Conservation (phyloP, 1,140 invertebrate species). For the Zaprionus ornatus region DNA sequence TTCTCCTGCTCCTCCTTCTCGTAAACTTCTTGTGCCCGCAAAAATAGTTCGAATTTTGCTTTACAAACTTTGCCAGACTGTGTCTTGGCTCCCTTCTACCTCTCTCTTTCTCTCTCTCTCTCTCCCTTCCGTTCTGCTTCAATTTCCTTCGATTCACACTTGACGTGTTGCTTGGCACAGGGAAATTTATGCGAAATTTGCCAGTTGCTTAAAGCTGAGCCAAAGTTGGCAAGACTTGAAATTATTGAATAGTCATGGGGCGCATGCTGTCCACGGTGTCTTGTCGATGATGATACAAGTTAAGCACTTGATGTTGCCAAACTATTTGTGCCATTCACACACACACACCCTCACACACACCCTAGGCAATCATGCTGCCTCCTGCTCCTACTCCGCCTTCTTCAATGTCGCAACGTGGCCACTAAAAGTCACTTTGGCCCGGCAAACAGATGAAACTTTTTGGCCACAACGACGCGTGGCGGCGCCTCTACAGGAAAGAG, state of each 20-base stretch:
- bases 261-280: neutral
- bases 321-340: slow-evolving; percentile 16
- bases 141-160: slow-evolving; percentile 1
- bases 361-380: neutral
- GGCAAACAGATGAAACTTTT: slow-evolving; percentile 36
- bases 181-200: slow-evolving; percentile 1
- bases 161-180: neutral
- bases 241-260: slow-evolving; percentile 16
- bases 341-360: too few species aligned
- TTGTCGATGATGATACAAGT: slow-evolving; percentile 17
- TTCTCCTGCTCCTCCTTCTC: neutral
- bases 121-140: neutral
- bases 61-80: neutral
- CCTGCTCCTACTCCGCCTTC: too few species aligned
- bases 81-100: neutral
- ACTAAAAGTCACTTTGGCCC: slow-evolving; percentile 36
- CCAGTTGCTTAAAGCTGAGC: neutral
- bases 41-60: neutral
- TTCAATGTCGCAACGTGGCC: slow-evolving; percentile 11
- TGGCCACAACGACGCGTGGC: slow-evolving; percentile 6
- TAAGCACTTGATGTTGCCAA: slow-evolving; percentile 35
- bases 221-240: neutral
- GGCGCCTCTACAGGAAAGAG: neutral
- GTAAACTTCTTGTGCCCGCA: neutral
- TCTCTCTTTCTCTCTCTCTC: neutral